Evolutionary conservation across 1,140 invertebrate genomes (phyloP).

Genomic region (Aleiodes sp.): DNA sequence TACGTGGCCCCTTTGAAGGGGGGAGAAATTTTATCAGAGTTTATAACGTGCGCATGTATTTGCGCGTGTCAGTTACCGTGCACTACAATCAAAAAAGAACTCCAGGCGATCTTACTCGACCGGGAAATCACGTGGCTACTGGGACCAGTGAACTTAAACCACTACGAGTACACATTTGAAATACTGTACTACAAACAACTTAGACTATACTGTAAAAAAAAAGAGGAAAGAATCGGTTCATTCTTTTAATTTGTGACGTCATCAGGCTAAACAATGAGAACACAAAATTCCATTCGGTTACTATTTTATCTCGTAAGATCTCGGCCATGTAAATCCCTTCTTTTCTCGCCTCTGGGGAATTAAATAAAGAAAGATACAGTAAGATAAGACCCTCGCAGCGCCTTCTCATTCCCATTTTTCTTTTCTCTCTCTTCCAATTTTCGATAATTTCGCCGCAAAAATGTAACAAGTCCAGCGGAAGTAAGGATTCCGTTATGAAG

Average conservation of each 20-base stretch:
- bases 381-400: too few species aligned
- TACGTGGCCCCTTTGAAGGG: too few species aligned
- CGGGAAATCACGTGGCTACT: not conserved
- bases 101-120: not conserved
- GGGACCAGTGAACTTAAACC: not conserved
- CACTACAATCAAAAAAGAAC: not conserved
- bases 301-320: constrained; percentile 7
- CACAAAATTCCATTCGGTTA: not conserved
- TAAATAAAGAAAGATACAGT: too few species aligned
- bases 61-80: not conserved
- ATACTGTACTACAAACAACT: not conserved
- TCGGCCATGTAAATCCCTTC: not conserved
- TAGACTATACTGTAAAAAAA: too few species aligned
- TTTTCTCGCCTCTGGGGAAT: too few species aligned
- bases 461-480: not conserved
- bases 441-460: too few species aligned
- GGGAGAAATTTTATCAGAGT: too few species aligned
- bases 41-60: constrained; percentile 2
- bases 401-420: too few species aligned
- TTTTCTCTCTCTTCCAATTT: too few species aligned
- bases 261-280: not conserved
- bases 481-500: not conserved
- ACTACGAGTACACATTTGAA: not conserved
- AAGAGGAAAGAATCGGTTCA: too few species aligned
- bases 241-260: not conserved